Evolutionary conservation across 2,797 vertebrate species (phyloP).

Genomic region (Phoxinus dragarum): DNA sequence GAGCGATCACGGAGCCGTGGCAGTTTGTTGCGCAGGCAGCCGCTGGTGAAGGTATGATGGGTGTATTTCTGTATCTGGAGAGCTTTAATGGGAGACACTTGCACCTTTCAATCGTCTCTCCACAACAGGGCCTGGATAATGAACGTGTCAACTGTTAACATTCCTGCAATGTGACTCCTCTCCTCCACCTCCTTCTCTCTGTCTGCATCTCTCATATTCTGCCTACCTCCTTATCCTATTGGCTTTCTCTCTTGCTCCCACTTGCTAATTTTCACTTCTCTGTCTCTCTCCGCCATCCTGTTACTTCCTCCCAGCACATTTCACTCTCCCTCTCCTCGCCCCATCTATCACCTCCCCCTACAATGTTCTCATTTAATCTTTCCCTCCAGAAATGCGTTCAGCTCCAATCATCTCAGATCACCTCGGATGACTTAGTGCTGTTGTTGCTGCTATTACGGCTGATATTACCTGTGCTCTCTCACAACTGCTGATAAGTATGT

Average conservation of each 20-base stretch:
- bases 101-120: constrained; percentile 66
- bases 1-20: constrained; percentile 51
- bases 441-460: constrained; percentile 71
- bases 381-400: constrained; percentile 82
- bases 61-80: constrained; percentile 62
- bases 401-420: constrained; percentile 72
- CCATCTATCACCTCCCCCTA: constrained; percentile 83
- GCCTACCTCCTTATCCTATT: constrained; percentile 48
- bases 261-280: constrained; percentile 58
- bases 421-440: constrained; percentile 73
- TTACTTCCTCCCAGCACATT: constrained; percentile 78
- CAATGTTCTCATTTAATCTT: constrained; percentile 85
- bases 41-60: constrained; percentile 55
- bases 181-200: constrained; percentile 56
- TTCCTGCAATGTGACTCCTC: constrained; percentile 68
- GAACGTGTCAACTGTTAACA: constrained; percentile 71
- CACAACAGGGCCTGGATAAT: constrained; percentile 67
- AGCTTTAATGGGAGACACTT: constrained; percentile 69
- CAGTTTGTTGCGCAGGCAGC: constrained; percentile 43
- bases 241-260: constrained; percentile 50
- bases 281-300: constrained; percentile 63
- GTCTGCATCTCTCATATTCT: constrained; percentile 30
- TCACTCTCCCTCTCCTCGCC: constrained; percentile 69
- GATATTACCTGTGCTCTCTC: constrained; percentile 67
- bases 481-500: constrained; percentile 58